A percentile compares a stretch with the other conserved stretches of the same genome.
phyloP scores from a whole-genome alignment of 2,797 vertebrate genomes.

The Pteropus rufus region DNA sequence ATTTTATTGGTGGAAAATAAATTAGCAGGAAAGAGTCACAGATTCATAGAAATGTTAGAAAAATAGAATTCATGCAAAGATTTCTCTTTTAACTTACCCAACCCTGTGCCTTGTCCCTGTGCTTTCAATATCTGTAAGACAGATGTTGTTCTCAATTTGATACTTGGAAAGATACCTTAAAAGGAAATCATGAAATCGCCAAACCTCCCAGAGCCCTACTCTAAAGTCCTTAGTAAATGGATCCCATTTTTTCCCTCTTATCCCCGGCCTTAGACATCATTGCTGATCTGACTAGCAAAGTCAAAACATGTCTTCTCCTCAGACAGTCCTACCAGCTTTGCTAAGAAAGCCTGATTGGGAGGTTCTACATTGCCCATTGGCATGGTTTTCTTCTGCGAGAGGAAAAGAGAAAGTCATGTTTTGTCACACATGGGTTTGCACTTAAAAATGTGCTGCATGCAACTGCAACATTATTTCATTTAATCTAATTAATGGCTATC shows the following conservation, averaged over 20 bases:
- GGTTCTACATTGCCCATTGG: background rate
- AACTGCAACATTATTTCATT: constrained; percentile 3
- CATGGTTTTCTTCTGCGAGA: background rate
- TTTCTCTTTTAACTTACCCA: background rate
- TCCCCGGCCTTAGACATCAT: background rate
- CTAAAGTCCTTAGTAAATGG: background rate
- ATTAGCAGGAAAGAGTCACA: background rate
- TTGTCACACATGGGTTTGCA: background rate
- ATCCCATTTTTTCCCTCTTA: background rate
- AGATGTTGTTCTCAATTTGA: background rate
- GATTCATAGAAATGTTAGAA: background rate
- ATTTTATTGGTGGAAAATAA: background rate
- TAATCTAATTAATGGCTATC: constrained; percentile 51
- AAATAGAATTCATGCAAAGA: background rate
- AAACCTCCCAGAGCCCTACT: background rate
- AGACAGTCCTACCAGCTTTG: background rate
- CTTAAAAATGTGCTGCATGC: constrained; percentile 38
- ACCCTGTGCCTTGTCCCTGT: background rate
- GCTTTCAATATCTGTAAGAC: background rate
- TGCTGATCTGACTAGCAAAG: background rate
- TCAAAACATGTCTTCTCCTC: background rate
- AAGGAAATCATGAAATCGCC: background rate
- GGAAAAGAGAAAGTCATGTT: constrained; percentile 18
- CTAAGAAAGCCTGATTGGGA: background rate
- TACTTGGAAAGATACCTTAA: background rate